phyloP scores from a whole-genome alignment of 1,140 invertebrate species.

The Papilio machaon region DNA sequence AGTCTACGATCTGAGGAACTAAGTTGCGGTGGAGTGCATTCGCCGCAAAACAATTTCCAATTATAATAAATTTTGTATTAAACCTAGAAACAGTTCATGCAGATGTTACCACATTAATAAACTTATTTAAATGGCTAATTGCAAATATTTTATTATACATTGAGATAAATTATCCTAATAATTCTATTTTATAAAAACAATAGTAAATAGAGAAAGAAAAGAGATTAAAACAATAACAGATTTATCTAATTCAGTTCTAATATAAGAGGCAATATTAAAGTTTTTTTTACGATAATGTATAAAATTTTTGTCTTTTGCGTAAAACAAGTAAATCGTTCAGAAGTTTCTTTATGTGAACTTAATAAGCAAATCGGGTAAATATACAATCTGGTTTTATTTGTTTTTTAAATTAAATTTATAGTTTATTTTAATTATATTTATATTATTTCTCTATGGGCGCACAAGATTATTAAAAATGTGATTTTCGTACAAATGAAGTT shows the following conservation, averaged over 20 bases:
- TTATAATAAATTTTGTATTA: not conserved
- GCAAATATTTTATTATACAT: not conserved
- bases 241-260: not conserved
- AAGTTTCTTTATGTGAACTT: not conserved
- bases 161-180: not conserved
- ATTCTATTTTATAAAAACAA: not conserved
- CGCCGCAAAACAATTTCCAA: slow-evolving; percentile 8
- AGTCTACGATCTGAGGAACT: not conserved
- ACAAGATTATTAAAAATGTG: not conserved
- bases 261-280: not conserved
- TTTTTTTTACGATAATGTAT: not conserved
- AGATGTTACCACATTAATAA: not conserved
- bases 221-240: not conserved
- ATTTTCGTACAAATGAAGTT: not conserved
- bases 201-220: not conserved
- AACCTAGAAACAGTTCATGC: not conserved
- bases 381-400: not conserved
- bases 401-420: not conserved
- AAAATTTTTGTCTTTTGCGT: not conserved
- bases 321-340: not conserved
- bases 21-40: not conserved
- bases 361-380: not conserved
- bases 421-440: not conserved
- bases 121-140: not conserved
- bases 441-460: not conserved